phyloP scores from a whole-genome alignment of 2,888 invertebrate genomes.

The Eustalomyia histrio region DNA sequence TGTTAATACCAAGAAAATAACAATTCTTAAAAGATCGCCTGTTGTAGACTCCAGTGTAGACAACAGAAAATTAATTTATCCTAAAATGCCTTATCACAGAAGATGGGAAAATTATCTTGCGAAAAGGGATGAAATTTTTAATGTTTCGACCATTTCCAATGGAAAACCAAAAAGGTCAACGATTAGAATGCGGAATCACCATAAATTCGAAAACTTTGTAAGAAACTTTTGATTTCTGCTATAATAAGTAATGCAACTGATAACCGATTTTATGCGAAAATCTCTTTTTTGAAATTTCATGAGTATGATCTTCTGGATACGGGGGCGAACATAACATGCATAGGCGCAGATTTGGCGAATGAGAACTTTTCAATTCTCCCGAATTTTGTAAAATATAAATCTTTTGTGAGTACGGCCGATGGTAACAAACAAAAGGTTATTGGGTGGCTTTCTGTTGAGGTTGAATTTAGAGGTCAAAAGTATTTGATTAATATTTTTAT shows the following conservation, averaged over 20 bases:
- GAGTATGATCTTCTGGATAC: slow-evolving; percentile 30
- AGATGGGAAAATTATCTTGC: too few relatives aligned
- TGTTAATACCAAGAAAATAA: too few relatives aligned
- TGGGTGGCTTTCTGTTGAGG: slow-evolving; percentile 12
- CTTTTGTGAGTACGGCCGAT: slow-evolving; percentile 22
- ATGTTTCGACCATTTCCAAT: too few relatives aligned
- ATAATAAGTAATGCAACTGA: neutral
- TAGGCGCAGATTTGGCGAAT: slow-evolving; percentile 20
- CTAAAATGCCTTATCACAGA: too few relatives aligned
- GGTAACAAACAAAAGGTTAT: slow-evolving; percentile 12
- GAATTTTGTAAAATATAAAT: neutral
- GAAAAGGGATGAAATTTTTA: too few relatives aligned
- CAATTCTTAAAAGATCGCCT: too few relatives aligned
- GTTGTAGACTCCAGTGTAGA: too few relatives aligned
- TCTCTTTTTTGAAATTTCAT: slow-evolving; percentile 2
- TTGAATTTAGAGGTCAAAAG: too few relatives aligned
- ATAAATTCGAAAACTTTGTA: slow-evolving; percentile 4
- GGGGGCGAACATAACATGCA: too few relatives aligned
- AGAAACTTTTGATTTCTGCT: too few relatives aligned
- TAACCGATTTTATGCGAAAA: slow-evolving; percentile 15
- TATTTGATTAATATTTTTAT: slow-evolving; percentile 44
- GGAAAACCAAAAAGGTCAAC: slow-evolving; percentile 30
- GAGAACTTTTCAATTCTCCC: neutral
- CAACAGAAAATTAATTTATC: too few relatives aligned
- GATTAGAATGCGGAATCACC: neutral